phyloP scores from a whole-genome alignment of 2,797 vertebrate genomes.

The Acestrorhynchus altus region DNA sequence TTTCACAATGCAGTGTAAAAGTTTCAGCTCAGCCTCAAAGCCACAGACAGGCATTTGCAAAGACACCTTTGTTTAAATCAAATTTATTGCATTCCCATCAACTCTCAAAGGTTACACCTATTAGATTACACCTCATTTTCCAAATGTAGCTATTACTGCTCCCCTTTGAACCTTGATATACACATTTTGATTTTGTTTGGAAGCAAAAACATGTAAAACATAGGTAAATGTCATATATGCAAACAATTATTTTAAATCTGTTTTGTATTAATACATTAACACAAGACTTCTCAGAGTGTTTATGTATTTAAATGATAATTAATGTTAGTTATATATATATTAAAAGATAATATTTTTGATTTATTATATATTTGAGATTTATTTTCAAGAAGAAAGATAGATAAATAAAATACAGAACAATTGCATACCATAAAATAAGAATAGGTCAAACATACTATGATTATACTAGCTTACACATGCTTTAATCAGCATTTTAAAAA shows the following conservation, averaged over 20 bases:
- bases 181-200: background rate
- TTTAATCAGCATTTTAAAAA: background rate
- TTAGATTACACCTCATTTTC: background rate
- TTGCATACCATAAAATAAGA: too few species aligned
- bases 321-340: too few species aligned
- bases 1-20: constrained; percentile 63
- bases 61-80: background rate
- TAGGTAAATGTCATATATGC: too few species aligned
- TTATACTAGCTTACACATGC: background rate
- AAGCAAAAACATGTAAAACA: background rate
- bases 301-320: background rate
- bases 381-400: too few species aligned
- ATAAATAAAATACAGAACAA: too few species aligned
- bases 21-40: constrained; percentile 28
- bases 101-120: constrained; percentile 10
- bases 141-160: background rate
- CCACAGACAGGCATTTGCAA: constrained; percentile 4
- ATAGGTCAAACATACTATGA: background rate
- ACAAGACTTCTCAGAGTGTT: background rate
- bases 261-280: too few species aligned
- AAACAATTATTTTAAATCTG: too few species aligned
- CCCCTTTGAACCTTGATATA: background rate
- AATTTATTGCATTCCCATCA: background rate
- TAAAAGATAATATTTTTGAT: too few species aligned
- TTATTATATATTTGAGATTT: too few species aligned